A percentile compares a stretch with the other conserved stretches of the same genome.
phyloP scores from a whole-genome alignment of 2,113 vertebrate genomes.

The Polypterus bichir region DNA sequence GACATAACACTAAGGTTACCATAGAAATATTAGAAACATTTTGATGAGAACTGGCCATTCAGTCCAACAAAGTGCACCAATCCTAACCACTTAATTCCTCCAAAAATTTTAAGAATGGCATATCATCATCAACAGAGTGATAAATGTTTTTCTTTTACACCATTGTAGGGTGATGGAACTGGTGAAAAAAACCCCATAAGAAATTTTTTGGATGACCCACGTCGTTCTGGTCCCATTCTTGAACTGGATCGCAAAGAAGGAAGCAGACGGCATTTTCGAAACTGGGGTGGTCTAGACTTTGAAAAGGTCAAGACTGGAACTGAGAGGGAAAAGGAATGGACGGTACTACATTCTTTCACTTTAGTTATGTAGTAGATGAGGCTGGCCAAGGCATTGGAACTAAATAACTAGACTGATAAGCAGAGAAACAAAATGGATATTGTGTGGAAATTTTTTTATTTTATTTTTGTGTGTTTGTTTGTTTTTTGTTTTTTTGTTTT shows the following conservation, averaged over 20 bases:
- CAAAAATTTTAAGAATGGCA: too few relatives aligned
- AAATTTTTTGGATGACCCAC: constrained; percentile 80
- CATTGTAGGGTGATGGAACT: constrained; percentile 33
- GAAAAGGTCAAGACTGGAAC: constrained; percentile 68
- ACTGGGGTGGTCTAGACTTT: constrained; percentile 86
- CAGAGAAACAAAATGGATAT: too few relatives aligned
- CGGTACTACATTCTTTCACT: constrained; percentile 15
- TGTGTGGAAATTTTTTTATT: too few relatives aligned
- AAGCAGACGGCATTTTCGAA: constrained; percentile 72
- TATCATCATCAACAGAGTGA: too few relatives aligned
- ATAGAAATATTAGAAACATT: too few relatives aligned
- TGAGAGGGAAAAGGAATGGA: constrained; percentile 63
- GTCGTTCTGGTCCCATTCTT: constrained; percentile 53
- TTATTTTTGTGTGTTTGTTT: background rate
- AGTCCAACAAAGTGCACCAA: too few relatives aligned
- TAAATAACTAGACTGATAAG: too few relatives aligned
- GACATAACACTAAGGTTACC: too few relatives aligned
- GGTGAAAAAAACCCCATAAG: constrained; percentile 70
- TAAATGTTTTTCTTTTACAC: background rate
- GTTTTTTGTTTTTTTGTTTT: background rate
- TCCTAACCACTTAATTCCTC: too few relatives aligned
- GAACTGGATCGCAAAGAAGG: constrained; percentile 67
- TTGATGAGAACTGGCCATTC: too few relatives aligned
- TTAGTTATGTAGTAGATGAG: too few relatives aligned
- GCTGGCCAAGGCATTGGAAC: too few relatives aligned